Evolutionary conservation across 2,888 invertebrate species (phyloP).

Genomic region (Zeuzera pyrina): DNA sequence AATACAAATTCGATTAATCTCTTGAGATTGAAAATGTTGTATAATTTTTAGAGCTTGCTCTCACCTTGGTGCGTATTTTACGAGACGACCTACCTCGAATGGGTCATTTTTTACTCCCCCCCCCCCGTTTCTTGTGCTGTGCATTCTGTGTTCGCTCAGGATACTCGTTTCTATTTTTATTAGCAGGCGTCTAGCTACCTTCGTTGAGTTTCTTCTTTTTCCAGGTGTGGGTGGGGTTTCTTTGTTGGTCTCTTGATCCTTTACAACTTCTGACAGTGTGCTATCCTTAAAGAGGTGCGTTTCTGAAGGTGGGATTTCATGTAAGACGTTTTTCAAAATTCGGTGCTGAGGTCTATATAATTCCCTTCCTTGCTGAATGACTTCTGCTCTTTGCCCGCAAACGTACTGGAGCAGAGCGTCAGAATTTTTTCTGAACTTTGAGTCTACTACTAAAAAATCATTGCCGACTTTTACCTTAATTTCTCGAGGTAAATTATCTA

Average conservation of each 20-base stretch:
- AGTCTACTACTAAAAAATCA: constrained; percentile 8
- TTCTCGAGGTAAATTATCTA: constrained; percentile 2
- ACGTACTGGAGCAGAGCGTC: constrained; percentile 10
- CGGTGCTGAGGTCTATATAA: constrained; percentile 2
- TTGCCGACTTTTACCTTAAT: constrained; percentile 4
- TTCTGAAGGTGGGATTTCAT: neutral
- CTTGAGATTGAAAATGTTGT: constrained; percentile 3
- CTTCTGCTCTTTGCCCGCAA: constrained; percentile 9
- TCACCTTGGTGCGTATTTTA: constrained; percentile 2
- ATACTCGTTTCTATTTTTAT: too few relatives aligned
- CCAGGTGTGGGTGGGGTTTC: too few relatives aligned
- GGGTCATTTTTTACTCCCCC: constrained; percentile 3
- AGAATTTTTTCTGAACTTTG: constrained; percentile 7
- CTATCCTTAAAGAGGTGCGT: constrained; percentile 8
- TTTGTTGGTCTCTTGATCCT: too few relatives aligned
- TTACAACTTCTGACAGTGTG: constrained; percentile 1
- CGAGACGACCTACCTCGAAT: neutral
- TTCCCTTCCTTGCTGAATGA: constrained; percentile 5
- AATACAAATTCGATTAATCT: constrained; percentile 1
- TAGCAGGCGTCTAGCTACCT: too few relatives aligned
- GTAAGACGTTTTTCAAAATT: neutral
- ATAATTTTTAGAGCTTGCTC: too few relatives aligned
- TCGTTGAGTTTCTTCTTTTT: too few relatives aligned
- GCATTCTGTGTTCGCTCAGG: too few relatives aligned
- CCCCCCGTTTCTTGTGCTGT: too few relatives aligned